These are phyloP conservation scores for Scopus umbretta DNA, from an alignment of 2,113 vertebrate species.

Conservation along the genomic window DNA sequence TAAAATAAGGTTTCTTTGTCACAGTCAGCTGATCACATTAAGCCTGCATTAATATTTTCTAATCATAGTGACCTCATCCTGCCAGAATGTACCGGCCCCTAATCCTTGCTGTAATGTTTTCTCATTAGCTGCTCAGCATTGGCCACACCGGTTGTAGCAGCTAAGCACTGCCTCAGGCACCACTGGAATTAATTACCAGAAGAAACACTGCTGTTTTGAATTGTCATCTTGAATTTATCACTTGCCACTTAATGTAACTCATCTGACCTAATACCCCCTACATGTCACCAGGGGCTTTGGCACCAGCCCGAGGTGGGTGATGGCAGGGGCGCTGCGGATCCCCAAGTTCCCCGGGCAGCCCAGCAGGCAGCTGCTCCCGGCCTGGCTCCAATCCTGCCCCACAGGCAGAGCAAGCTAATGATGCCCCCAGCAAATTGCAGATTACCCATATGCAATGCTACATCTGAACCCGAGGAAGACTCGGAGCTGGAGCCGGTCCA, in stretches of 20 bases:
- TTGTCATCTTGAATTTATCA: conserved; percentile 99
- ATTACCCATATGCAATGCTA: conserved; percentile 65
- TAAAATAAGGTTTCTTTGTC: conserved; percentile 68
- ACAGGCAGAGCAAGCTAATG: conserved; percentile 83
- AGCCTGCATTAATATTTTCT: conserved; percentile 71
- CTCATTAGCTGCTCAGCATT: conserved; percentile 88
- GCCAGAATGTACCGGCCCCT: conserved; percentile 77
- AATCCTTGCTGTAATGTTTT: conserved; percentile 89
- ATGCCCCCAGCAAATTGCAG: conserved; percentile 90
- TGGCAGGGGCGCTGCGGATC: conserved; percentile 37
- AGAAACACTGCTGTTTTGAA: conserved; percentile 93
- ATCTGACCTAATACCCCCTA: conserved; percentile 87
- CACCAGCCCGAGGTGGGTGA: conserved; percentile 51
- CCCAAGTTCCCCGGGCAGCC: conserved; percentile 43
- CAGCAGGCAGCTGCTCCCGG: conserved; percentile 82
- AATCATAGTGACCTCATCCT: conserved; percentile 74
- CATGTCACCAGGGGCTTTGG: conserved; percentile 74
- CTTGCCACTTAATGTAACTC: conserved; percentile 95
- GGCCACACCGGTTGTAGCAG: conserved; percentile 84
- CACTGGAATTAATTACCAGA: conserved; percentile 98
- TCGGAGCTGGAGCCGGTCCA: conserved; percentile 67
- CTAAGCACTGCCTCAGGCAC: conserved; percentile 84
- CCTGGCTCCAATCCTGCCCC: conserved; percentile 83
- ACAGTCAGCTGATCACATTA: conserved; percentile 66
- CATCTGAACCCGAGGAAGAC: conserved; percentile 53